Conservation (phyloP, 2,113 vertebrate genomes). For the Pimephales promelas region DNA sequence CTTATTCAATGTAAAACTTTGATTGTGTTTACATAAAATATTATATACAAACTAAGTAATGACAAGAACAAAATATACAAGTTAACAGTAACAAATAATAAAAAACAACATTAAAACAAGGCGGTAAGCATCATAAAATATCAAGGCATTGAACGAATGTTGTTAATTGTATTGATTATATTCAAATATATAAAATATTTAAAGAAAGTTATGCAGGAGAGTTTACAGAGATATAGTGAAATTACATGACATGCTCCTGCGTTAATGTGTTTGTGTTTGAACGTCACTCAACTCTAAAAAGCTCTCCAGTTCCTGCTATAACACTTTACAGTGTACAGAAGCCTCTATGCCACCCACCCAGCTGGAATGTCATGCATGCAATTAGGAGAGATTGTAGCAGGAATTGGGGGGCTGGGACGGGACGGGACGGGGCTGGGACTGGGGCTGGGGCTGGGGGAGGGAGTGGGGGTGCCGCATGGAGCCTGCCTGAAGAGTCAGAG, state of each 20-base stretch:
- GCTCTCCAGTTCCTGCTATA: constrained; percentile 42
- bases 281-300: constrained; percentile 9
- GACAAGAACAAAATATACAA: neutral
- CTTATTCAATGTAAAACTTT: neutral
- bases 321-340: constrained; percentile 67
- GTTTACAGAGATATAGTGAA: neutral
- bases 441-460: neutral
- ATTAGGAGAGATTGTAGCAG: constrained; percentile 78
- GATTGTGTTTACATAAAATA: neutral
- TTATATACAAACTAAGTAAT: neutral
- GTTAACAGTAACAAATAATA: neutral
- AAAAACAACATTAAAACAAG: neutral
- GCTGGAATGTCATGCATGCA: constrained; percentile 82
- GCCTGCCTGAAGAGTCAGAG: constrained; percentile 41
- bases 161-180: neutral
- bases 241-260: neutral
- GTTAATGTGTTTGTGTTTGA: constrained; percentile 34
- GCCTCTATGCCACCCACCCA: constrained; percentile 82
- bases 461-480: neutral
- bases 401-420: constrained; percentile 58
- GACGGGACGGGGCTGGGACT: constrained; percentile 24
- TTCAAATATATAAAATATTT: neutral
- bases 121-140: neutral
- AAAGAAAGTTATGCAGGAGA: neutral
- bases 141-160: neutral